phyloP scores from a whole-genome alignment of 2,888 invertebrate species.

The Aphodius sticticus region DNA sequence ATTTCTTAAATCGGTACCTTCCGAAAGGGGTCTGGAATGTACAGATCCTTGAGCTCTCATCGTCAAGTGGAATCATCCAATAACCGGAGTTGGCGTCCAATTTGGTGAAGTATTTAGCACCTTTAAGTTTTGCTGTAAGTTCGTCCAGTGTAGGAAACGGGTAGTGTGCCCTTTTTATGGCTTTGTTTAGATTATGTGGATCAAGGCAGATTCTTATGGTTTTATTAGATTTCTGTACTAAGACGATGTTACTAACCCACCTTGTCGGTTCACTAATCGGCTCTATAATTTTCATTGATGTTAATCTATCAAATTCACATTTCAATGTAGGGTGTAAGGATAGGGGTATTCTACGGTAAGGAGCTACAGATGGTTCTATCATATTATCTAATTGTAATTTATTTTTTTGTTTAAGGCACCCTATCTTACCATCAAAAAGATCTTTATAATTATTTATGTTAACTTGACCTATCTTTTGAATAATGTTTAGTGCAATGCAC shows the following conservation, averaged over 20 bases:
- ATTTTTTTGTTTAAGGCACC: not conserved
- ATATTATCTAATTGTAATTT: not conserved
- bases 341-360: constrained; percentile 36
- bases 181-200: constrained; percentile 33
- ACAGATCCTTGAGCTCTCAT: constrained; percentile 35
- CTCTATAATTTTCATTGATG: constrained; percentile 6
- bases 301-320: constrained; percentile 28
- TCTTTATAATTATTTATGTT: constrained; percentile 5
- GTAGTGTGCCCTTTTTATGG: constrained; percentile 33
- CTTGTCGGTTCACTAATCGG: not conserved
- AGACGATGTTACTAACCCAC: constrained; percentile 29
- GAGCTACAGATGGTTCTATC: constrained; percentile 32
- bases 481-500: not conserved
- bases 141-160: constrained; percentile 38
- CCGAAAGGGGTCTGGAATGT: constrained; percentile 41
- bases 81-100: constrained; percentile 37
- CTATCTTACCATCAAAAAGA: constrained; percentile 5
- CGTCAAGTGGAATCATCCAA: constrained; percentile 35
- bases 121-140: constrained; percentile 37
- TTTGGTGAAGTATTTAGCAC: constrained; percentile 35
- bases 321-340: constrained; percentile 31
- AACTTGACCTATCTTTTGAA: not conserved
- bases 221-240: constrained; percentile 14
- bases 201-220: constrained; percentile 29
- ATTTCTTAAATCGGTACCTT: constrained; percentile 35